phyloP scores from a whole-genome alignment of 2,888 invertebrate species.

The Dilophus febrilis region DNA sequence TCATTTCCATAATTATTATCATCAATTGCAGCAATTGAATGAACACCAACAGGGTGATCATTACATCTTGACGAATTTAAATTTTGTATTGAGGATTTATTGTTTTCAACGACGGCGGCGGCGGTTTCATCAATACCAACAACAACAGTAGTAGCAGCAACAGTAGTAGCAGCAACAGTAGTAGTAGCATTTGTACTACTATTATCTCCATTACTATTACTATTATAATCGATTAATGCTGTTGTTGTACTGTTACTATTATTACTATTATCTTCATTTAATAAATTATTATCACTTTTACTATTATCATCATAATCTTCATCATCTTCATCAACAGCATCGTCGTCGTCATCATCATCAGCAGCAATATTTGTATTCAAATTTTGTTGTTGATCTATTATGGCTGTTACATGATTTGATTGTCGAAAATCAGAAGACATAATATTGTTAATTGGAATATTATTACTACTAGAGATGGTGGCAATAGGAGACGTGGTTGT shows the following conservation, averaged over 20 bases:
- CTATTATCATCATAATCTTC: constrained; percentile 27
- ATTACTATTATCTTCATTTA: constrained; percentile 16
- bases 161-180: too few relatives aligned
- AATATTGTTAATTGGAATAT: not conserved
- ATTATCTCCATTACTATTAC: constrained; percentile 27
- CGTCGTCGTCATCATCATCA: too few relatives aligned
- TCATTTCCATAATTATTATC: not conserved
- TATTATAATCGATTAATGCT: constrained; percentile 24
- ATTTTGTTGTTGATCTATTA: constrained; percentile 1
- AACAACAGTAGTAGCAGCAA: too few relatives aligned
- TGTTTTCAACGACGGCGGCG: too few relatives aligned
- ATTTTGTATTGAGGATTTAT: too few relatives aligned
- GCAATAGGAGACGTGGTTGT: too few relatives aligned
- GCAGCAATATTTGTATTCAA: not conserved
- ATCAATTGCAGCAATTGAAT: too few relatives aligned
- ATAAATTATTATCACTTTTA: constrained; percentile 16
- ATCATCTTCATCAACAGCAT: constrained; percentile 8
- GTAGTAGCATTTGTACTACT: too few relatives aligned
- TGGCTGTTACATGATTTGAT: not conserved
- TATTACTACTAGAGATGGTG: too few relatives aligned
- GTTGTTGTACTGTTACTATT: constrained; percentile 22
- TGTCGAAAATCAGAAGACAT: not conserved
- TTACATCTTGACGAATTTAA: too few relatives aligned
- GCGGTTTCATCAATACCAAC: too few relatives aligned
- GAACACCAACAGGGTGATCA: too few relatives aligned